phyloP scores from a whole-genome alignment of 2,113 vertebrate species.

The Enhydra lutris region DNA sequence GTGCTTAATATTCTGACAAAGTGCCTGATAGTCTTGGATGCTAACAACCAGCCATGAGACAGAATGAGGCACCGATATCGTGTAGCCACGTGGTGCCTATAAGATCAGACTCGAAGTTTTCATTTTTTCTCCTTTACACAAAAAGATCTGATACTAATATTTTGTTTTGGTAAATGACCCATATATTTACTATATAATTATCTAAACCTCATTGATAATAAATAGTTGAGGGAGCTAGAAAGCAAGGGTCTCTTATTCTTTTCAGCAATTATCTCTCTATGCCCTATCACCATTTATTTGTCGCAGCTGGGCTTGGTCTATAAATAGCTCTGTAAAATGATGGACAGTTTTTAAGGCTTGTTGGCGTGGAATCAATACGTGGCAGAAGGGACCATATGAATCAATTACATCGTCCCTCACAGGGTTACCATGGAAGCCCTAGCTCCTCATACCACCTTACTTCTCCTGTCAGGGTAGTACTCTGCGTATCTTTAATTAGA shows the following conservation, averaged over 20 bases:
- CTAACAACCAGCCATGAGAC: background rate
- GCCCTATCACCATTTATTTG: constrained; percentile 78
- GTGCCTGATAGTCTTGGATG: background rate
- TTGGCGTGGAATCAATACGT: constrained; percentile 80
- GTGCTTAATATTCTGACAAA: background rate
- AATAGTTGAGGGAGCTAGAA: background rate
- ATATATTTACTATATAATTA: background rate
- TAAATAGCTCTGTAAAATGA: constrained; percentile 84
- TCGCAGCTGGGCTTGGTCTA: constrained; percentile 80
- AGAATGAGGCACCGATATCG: background rate
- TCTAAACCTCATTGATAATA: background rate
- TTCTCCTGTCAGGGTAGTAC: constrained; percentile 41
- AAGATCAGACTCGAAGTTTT: background rate
- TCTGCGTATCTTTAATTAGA: constrained; percentile 77
- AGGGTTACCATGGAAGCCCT: constrained; percentile 84
- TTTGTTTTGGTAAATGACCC: background rate
- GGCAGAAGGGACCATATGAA: constrained; percentile 65
- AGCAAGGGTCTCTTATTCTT: constrained; percentile 42
- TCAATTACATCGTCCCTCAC: constrained; percentile 75
- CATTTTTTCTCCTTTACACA: background rate
- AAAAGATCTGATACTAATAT: background rate
- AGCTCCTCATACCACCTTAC: constrained; percentile 49
- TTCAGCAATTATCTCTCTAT: constrained; percentile 61
- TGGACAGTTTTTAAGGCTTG: constrained; percentile 78
- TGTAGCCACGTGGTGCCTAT: rapidly evolving